Percentiles rank a stretch among this genome's conserved stretches.
Conservation (phyloP, 2,797 vertebrate genomes). For the Coracias cyanogaster region DNA sequence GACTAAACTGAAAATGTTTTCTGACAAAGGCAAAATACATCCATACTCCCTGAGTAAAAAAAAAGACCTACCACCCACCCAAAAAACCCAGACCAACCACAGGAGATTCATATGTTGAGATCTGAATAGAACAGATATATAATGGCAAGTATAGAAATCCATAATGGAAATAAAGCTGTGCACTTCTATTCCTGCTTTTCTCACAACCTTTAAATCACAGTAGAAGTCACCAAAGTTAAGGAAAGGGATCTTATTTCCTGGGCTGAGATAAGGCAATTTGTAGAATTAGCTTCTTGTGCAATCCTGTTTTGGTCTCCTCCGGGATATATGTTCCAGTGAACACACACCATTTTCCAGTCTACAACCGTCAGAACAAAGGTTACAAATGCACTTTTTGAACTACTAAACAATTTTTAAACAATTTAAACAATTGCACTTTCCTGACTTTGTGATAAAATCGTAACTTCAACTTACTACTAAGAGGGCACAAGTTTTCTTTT, state of each 20-base stretch:
- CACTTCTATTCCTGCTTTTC: not conserved
- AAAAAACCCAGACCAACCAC: not conserved
- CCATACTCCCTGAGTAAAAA: not conserved
- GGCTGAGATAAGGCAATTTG: not conserved
- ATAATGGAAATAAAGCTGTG: not conserved
- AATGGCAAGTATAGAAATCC: not conserved
- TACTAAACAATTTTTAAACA: not conserved
- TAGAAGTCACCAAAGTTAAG: not conserved
- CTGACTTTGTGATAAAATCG: not conserved
- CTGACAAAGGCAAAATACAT: not conserved
- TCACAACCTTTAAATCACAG: not conserved
- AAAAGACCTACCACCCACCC: not conserved
- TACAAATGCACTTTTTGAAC: not conserved
- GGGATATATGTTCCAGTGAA: not conserved
- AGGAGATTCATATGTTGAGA: not conserved
- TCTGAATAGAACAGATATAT: not conserved
- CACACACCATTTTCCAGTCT: not conserved
- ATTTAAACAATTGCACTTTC: not conserved
- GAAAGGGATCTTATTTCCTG: not conserved
- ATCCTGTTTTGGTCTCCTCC: not conserved
- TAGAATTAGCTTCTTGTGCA: not conserved
- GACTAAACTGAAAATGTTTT: not conserved
- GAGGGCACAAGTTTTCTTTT: not conserved
- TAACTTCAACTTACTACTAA: not conserved
- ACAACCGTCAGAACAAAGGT: not conserved